Conservation (phyloP, 2,888 invertebrate species). For the Drosophila formosana region DNA sequence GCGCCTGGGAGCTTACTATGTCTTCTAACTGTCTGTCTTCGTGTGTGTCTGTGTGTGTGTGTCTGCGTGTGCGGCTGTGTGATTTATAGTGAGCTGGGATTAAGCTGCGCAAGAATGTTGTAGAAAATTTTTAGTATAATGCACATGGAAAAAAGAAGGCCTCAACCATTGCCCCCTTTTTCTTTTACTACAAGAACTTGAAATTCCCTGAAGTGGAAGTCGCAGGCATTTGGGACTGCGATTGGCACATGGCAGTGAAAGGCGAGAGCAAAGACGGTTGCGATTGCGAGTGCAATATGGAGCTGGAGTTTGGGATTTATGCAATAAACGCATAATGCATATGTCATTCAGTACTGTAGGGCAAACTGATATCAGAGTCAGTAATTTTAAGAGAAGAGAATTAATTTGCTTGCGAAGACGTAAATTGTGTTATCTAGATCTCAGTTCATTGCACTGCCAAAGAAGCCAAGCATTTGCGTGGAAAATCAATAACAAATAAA, state of each 20-base stretch:
- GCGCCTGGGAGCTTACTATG: constrained; percentile 74
- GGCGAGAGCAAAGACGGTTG: not conserved
- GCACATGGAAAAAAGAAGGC: constrained; percentile 38
- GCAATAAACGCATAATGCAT: constrained; percentile 43
- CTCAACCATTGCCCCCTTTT: constrained; percentile 4
- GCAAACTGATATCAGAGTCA: constrained; percentile 8
- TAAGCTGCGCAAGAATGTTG: constrained; percentile 74
- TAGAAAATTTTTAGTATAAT: constrained; percentile 69
- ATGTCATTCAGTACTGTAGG: constrained; percentile 3
- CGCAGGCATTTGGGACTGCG: constrained; percentile 49
- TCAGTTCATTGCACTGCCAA: constrained; percentile 53
- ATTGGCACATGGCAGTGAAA: constrained; percentile 17
- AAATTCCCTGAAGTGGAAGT: constrained; percentile 51
- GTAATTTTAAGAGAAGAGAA: not conserved
- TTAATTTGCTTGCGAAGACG: not conserved
- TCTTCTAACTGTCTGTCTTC: constrained; percentile 53
- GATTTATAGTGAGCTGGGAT: constrained; percentile 80
- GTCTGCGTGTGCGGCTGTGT: constrained; percentile 49
- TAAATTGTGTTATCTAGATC: too few relatives aligned
- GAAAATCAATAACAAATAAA: constrained; percentile 41
- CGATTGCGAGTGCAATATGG: constrained; percentile 9
- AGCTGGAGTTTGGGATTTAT: not conserved
- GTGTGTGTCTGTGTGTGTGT: constrained; percentile 12
- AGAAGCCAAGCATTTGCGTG: not conserved
- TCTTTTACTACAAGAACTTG: constrained; percentile 50